These are phyloP conservation scores for Pangasius macronema DNA, from an alignment of 2,797 vertebrate genomes.

Conservation along the genomic window DNA sequence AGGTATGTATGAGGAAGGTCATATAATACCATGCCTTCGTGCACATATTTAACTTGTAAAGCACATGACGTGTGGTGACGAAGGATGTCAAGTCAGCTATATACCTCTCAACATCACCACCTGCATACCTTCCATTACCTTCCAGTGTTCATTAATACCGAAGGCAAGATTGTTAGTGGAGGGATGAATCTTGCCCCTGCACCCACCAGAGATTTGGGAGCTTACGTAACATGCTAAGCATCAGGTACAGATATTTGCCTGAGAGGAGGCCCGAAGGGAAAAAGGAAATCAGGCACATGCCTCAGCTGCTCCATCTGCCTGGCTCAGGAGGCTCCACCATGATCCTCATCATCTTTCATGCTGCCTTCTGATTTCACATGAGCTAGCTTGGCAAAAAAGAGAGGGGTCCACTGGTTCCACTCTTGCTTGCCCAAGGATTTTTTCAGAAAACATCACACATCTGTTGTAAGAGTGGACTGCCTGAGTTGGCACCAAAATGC, in stretches of 20 bases:
- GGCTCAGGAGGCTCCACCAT: neutral
- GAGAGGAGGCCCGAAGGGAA: neutral
- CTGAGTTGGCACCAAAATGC: neutral
- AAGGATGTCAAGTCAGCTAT: too few species aligned
- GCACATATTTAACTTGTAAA: slow-evolving; percentile 6
- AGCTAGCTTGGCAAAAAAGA: neutral
- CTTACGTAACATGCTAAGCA: neutral
- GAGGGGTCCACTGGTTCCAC: neutral
- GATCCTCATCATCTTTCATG: neutral
- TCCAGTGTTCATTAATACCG: neutral
- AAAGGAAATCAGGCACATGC: slow-evolving; percentile 14
- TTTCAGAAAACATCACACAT: neutral
- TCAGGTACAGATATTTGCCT: neutral
- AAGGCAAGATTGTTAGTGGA: neutral
- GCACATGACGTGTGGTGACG: neutral
- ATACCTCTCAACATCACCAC: neutral
- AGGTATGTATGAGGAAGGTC: neutral
- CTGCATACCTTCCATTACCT: neutral
- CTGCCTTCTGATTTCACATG: slow-evolving; percentile 2
- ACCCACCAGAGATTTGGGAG: neutral
- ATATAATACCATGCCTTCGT: neutral
- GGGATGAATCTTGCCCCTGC: neutral
- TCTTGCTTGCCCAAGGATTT: neutral
- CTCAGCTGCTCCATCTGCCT: slow-evolving; percentile 2
- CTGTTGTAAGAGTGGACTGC: neutral